Percentiles rank a stretch among this genome's conserved stretches.
phyloP scores from a whole-genome alignment of 2,888 invertebrate genomes.

The Agrilus mali region DNA sequence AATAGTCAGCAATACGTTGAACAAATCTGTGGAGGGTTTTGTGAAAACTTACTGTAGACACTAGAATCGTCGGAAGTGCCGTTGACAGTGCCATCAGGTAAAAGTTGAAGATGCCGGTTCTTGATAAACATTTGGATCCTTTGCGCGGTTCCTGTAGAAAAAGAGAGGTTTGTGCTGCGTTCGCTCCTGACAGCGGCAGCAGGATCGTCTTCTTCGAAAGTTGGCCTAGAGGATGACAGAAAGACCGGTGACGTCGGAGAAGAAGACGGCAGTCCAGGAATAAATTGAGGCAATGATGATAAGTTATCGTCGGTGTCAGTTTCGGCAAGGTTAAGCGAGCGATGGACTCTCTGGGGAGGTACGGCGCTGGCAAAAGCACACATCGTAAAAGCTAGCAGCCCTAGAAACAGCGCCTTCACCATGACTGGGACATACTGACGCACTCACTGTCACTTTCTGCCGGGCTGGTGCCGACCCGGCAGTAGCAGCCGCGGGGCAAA shows the following conservation, averaged over 20 bases:
- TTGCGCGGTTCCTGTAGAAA: slow-evolving; percentile 65
- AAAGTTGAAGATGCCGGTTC: slow-evolving; percentile 68
- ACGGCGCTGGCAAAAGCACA: slow-evolving; percentile 32
- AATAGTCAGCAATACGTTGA: too few relatives aligned
- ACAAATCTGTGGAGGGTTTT: too few relatives aligned
- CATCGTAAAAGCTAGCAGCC: slow-evolving; percentile 33
- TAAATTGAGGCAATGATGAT: slow-evolving; percentile 15
- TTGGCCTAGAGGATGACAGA: slow-evolving; percentile 8
- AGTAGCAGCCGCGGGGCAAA: slow-evolving; percentile 27
- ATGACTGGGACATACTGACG: slow-evolving; percentile 37
- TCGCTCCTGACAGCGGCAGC: slow-evolving; percentile 49
- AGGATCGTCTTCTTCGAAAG: slow-evolving; percentile 16
- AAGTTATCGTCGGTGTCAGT: slow-evolving; percentile 1
- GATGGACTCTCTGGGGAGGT: slow-evolving; percentile 23
- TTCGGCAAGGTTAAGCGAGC: slow-evolving; percentile 15
- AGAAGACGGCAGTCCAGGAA: background rate
- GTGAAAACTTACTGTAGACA: slow-evolving; percentile 64
- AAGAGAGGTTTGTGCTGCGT: slow-evolving; percentile 69
- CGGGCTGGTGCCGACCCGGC: slow-evolving; percentile 37
- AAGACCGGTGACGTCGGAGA: background rate
- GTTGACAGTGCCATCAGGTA: slow-evolving; percentile 76
- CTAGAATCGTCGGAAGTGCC: slow-evolving; percentile 69
- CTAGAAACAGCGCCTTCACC: slow-evolving; percentile 36
- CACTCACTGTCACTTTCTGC: slow-evolving; percentile 26
- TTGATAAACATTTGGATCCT: slow-evolving; percentile 77